A percentile compares a stretch with the other conserved stretches of the same genome.
Evolutionary conservation across 1,140 invertebrate species (phyloP).

Genomic region (Asobara japonica): DNA sequence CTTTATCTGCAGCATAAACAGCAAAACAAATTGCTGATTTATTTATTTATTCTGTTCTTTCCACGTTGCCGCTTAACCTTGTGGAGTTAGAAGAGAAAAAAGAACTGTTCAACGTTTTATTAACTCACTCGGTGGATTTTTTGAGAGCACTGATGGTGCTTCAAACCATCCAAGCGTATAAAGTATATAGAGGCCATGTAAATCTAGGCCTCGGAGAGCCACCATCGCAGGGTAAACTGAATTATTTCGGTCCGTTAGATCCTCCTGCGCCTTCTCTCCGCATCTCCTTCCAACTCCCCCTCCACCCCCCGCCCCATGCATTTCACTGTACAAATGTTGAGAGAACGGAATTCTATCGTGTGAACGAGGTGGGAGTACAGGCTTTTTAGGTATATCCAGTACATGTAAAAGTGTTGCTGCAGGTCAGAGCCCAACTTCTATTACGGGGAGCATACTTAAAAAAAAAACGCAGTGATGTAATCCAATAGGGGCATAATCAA

Average conservation of each 20-base stretch:
- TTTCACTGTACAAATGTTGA: constrained; percentile 36
- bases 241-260: constrained; percentile 43
- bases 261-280: constrained; percentile 23
- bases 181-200: constrained; percentile 14
- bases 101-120: not conserved
- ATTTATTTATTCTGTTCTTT: not conserved
- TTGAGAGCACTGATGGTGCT: constrained; percentile 4
- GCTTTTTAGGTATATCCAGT: too few species aligned
- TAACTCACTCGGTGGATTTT: constrained; percentile 4
- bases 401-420: too few species aligned
- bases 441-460: too few species aligned
- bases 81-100: not conserved
- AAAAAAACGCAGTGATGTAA: too few species aligned
- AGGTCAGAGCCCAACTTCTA: too few species aligned
- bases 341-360: constrained; percentile 26
- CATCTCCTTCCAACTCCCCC: not conserved
- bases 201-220: constrained; percentile 19
- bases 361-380: constrained; percentile 32
- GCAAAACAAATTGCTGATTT: not conserved
- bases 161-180: not conserved
- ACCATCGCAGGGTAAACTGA: constrained; percentile 35
- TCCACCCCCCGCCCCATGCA: not conserved
- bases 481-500: too few species aligned
- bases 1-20: not conserved
- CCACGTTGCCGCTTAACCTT: not conserved